phyloP scores from a whole-genome alignment of 35 echinoderm and acorn worm species.

The Apostichopus parvimensis region DNA sequence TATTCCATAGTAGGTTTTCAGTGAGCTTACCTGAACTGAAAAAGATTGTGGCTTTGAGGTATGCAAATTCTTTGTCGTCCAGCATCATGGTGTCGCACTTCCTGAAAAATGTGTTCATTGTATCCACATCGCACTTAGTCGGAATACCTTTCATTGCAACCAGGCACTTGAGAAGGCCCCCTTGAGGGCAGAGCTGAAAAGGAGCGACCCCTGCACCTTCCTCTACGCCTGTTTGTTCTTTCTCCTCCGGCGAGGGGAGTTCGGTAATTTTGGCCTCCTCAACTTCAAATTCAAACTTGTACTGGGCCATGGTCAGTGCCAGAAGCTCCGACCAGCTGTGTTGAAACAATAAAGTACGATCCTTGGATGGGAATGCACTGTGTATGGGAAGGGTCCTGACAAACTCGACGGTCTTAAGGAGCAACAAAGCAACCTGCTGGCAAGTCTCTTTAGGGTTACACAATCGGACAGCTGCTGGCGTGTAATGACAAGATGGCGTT shows the following conservation, averaged over 20 bases:
- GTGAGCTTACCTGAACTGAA: conserved; percentile 93
- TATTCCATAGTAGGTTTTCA: background rate
- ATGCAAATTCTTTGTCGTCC: conserved; percentile 99
- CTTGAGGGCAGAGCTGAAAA: conserved; percentile 62
- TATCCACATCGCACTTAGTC: conserved; percentile 83
- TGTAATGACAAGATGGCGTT: conserved; percentile 4
- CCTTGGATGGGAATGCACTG: conserved; percentile 63
- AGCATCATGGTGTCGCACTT: conserved; percentile 88
- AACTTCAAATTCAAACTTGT: conserved; percentile 86
- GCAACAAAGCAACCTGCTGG: conserved; percentile 86
- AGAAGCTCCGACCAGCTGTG: conserved; percentile 98
- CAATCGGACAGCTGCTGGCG: conserved; percentile 73
- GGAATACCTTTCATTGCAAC: conserved; percentile 91
- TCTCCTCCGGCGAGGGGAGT: conserved; percentile 9
- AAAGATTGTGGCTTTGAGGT: conserved; percentile 91
- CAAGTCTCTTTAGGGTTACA: conserved; percentile 78
- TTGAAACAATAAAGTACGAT: conserved; percentile 80
- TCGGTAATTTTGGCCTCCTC: conserved; percentile 65
- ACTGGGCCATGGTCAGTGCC: conserved; percentile 90
- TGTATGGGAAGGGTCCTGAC: conserved; percentile 82
- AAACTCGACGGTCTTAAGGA: conserved; percentile 95
- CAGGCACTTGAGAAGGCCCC: conserved; percentile 72
- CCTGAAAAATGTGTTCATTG: conserved; percentile 89
- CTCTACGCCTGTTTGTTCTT: background rate
- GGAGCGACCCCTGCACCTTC: background rate